phyloP scores from a whole-genome alignment of 2,113 vertebrate species.

The Epinephelus fuscoguttatus region DNA sequence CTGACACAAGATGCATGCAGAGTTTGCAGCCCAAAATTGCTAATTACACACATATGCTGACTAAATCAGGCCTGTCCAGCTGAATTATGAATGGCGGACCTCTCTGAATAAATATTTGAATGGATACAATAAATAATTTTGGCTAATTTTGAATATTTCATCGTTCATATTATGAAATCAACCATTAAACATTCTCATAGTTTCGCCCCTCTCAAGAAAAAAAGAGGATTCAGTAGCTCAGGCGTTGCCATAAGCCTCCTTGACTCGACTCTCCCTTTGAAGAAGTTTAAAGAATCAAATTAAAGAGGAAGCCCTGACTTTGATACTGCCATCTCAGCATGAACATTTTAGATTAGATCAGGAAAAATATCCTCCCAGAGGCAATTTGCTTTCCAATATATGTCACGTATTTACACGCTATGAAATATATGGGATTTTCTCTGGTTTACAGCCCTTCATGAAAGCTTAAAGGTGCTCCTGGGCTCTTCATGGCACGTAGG shows the following conservation, averaged over 20 bases:
- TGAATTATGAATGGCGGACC: constrained; percentile 48
- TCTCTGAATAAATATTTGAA: constrained; percentile 74
- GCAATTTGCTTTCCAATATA: constrained; percentile 48
- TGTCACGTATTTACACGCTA: constrained; percentile 49
- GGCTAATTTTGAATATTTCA: constrained; percentile 63
- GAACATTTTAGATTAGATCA: constrained; percentile 67
- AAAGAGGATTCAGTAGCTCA: constrained; percentile 32
- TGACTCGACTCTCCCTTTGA: constrained; percentile 65
- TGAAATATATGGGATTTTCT: constrained; percentile 28
- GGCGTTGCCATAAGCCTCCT: constrained; percentile 43
- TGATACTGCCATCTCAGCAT: constrained; percentile 67
- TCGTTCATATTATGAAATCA: constrained; percentile 18
- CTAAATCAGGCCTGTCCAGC: constrained; percentile 10
- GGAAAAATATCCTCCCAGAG: constrained; percentile 48
- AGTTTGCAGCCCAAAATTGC: neutral
- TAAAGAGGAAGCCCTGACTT: constrained; percentile 56
- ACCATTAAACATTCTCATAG: constrained; percentile 39
- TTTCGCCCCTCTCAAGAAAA: constrained; percentile 12
- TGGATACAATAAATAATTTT: constrained; percentile 70
- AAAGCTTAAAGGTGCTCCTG: constrained; percentile 34
- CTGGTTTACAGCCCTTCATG: constrained; percentile 15
- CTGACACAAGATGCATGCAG: constrained; percentile 13
- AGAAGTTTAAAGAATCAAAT: constrained; percentile 63
- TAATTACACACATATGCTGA: constrained; percentile 30
- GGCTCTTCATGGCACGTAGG: constrained; percentile 46